Evolutionary conservation across 2,113 vertebrate species (phyloP), one percentile per base, ranked within the genome.

Genomic region (Struthidea cinerea): DNA sequence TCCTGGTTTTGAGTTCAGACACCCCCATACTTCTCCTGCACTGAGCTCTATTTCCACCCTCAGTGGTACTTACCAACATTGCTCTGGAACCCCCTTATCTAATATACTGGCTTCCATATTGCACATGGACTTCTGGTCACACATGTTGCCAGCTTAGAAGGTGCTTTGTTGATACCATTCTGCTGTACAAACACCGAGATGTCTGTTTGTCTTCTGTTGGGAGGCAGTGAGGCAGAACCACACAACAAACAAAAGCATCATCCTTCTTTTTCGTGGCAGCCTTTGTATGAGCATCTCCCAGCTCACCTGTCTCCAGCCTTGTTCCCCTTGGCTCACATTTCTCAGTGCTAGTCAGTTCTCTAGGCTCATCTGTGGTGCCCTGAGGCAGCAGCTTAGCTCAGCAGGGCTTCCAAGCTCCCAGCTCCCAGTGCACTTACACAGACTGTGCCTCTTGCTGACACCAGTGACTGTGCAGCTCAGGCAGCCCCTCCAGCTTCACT

Each of bases 401-500:
- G n/a, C 5, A 11, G 0, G 6, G 28, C 16, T 76, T 73, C 39
- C 39, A 57, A 18, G 33, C 14, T 81, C 33, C 30, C 47, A 75
- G 26, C 27, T 75, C 32, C 1, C 3, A 22, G 22, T 26, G 24
- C 20, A 8, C 22, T 61, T 10, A 4, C 0, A 2, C 32, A 76
- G 53, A 46, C 28, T 27, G 15, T 0, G 5, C 30, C 53, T 73
- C 8, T 7, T 5, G 35, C 67, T 64, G 52, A 39, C 42, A 65
- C 5, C 35, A 8, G 32, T n/a, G 23, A 18, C 57, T 35, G 33
- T 3, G 16, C 39, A 24, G 13, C 41, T 50, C n/a, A 46, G 56
- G 68, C 55, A 57, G 80, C 41, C 55, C 64, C 67, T 57, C 55
- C 71, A 67, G 55, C 17, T 15, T 13, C 47, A 65, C 24, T 3